Base-by-base conservation (phyloP, 2,888 invertebrate species). In the Amphipoea lucens region DNA sequence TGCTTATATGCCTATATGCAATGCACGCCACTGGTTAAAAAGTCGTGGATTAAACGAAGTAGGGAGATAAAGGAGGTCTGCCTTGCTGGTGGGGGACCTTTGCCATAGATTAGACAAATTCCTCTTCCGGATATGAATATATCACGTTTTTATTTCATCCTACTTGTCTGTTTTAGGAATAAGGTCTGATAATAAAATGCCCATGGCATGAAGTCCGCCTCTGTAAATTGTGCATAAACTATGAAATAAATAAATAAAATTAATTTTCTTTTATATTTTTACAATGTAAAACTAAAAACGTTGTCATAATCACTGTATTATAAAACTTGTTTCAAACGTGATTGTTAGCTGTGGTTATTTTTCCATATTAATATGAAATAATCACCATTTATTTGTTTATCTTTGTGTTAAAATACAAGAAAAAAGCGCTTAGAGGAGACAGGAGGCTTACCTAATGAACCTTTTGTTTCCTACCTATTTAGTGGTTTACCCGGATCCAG, bases 401-500 rank as follows among this genome's bases (percentile, higher is more conserved):
- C 11, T n/a, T 1, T 60, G 12, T 60, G 4, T n/a, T 4, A n/a
- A 60, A 60, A 29, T 62, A 12, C 5, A 62, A 14, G 29, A 62
- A 62, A 12, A 62, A 36, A 17, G 7, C n/a, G n/a, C 9, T 68
- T 45, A n/a, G 17, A 45, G 17, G 2, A 68, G 17, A 4, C 65
- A 65, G 36, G 2, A 20, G 20, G 20, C 9, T 23, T n/a, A 9
- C 5, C 42, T 7, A 45, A 5, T 76, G 29, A 67, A 0, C 20
- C 78, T 86, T 86, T 57, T 82, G 75, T n/a, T 9, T 48, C 0
- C 11, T 11, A 4, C 2, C 14, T 76, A 0, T 23, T 23, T 12
- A 20, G 1, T 75, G 81, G 29, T 7, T 1, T n/a, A 12, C 23
- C 60, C 60, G 60, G 74, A 75, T 74, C 73, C 73, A 70, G 51